Evolutionary conservation across 2,797 vertebrate genomes (phyloP).

Genomic region (Protonibea diacanthus): DNA sequence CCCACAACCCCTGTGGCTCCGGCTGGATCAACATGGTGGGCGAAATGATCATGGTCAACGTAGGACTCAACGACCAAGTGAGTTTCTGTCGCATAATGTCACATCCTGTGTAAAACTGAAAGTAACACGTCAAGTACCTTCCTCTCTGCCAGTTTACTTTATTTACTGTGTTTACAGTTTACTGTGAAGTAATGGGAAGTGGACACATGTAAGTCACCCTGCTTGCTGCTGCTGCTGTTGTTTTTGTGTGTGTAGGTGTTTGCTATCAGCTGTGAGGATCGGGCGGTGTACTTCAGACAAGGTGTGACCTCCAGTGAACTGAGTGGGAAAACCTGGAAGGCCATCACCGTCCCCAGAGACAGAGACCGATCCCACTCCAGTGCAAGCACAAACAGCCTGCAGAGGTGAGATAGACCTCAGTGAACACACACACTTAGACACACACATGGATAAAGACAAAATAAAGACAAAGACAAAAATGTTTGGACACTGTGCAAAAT

Average conservation of each 20-base stretch:
- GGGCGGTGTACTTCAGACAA: slow-evolving; percentile 92
- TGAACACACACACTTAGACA: slow-evolving; percentile 6
- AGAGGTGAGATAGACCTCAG: slow-evolving; percentile 84
- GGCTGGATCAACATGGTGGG: slow-evolving; percentile 98
- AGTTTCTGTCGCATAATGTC: neutral
- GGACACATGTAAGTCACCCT: neutral
- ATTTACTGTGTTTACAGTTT: no score
- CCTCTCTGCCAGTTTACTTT: neutral
- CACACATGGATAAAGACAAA: neutral
- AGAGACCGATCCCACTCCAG: slow-evolving; percentile 92
- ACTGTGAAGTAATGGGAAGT: neutral
- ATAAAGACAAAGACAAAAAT: neutral
- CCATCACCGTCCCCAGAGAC: slow-evolving; percentile 87
- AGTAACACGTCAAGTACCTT: neutral
- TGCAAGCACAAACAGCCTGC: slow-evolving; percentile 90
- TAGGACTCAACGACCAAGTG: slow-evolving; percentile 97
- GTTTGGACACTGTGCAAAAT: no score
- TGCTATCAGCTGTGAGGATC: slow-evolving; percentile 91
- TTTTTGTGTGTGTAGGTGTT: slow-evolving; percentile 87
- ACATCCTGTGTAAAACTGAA: neutral
- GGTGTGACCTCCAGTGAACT: slow-evolving; percentile 94
- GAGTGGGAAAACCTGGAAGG: slow-evolving; percentile 95
- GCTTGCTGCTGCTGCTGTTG: no score
- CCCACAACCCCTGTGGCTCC: slow-evolving; percentile 95
- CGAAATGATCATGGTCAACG: slow-evolving; percentile 95